Conservation (phyloP, 2,797 vertebrate species). For the Hephaestus fuliginosus region DNA sequence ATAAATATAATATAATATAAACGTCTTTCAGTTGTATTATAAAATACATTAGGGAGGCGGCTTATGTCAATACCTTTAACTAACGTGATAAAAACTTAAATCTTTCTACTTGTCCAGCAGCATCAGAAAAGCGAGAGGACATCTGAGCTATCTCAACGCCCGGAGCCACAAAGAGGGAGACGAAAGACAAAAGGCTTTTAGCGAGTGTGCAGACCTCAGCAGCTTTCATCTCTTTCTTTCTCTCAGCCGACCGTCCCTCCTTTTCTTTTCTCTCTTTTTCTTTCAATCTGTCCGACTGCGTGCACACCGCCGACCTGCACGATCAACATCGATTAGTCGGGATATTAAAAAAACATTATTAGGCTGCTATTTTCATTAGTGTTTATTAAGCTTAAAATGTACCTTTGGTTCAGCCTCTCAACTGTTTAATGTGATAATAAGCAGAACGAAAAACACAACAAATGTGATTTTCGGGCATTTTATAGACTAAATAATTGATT, state of each 20-base stretch:
- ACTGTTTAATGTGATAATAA: not conserved
- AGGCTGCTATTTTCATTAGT: not conserved
- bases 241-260: not conserved
- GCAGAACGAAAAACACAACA: too few relatives aligned
- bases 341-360: not conserved
- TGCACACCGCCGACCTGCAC: not conserved
- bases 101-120: too few relatives aligned
- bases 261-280: not conserved
- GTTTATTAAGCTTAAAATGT: not conserved
- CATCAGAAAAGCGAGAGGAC: constrained; percentile 12
- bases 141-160: constrained; percentile 45
- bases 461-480: too few relatives aligned
- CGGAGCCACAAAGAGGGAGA: constrained; percentile 28
- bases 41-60: too few relatives aligned
- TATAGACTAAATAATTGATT: too few relatives aligned
- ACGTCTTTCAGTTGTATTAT: too few relatives aligned
- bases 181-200: constrained; percentile 63
- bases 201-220: constrained; percentile 52
- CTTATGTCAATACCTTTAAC: too few relatives aligned
- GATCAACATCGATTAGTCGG: not conserved
- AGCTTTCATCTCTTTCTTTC: constrained; percentile 3
- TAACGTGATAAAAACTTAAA: too few relatives aligned
- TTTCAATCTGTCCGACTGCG: not conserved
- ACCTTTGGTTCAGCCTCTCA: not conserved
- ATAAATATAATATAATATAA: too few relatives aligned